Conservation (phyloP, 2,888 invertebrate species). For the Epirrhoe tristata region DNA sequence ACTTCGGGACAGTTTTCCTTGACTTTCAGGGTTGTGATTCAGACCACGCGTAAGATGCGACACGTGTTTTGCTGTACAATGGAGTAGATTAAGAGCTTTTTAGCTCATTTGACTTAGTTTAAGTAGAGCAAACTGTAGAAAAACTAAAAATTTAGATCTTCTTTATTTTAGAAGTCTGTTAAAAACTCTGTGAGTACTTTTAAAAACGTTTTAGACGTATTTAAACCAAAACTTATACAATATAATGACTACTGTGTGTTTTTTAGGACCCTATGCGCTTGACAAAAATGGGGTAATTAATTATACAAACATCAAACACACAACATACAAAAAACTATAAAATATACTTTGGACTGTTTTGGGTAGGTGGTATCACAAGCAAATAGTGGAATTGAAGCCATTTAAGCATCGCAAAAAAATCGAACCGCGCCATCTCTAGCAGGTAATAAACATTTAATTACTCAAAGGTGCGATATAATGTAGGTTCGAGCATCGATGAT, state of each 20-base stretch:
- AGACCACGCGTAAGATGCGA: constrained; percentile 48
- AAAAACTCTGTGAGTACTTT: too few relatives aligned
- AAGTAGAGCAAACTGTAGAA: not conserved
- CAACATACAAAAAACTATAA: too few relatives aligned
- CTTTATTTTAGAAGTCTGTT: too few relatives aligned
- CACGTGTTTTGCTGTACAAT: constrained; percentile 34
- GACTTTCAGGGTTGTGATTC: constrained; percentile 56
- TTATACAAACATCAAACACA: too few relatives aligned
- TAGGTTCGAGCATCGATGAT: constrained; percentile 33
- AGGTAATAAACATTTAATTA: constrained; percentile 46
- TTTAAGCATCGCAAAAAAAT: not conserved
- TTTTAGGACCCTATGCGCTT: too few relatives aligned
- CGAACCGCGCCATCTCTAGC: constrained; percentile 23
- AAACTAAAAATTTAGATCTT: not conserved
- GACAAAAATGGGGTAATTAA: too few relatives aligned
- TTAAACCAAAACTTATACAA: too few relatives aligned
- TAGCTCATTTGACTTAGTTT: constrained; percentile 5
- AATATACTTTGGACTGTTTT: too few relatives aligned
- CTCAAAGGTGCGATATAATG: constrained; percentile 21
- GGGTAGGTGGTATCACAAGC: too few relatives aligned
- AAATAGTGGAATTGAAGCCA: not conserved
- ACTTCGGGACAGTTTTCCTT: constrained; percentile 48
- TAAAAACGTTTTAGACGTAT: too few relatives aligned
- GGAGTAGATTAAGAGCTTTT: constrained; percentile 28
- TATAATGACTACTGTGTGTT: too few relatives aligned